Base-by-base conservation (phyloP, 2,113 vertebrate genomes). In the Toxotes jaculatrix region DNA sequence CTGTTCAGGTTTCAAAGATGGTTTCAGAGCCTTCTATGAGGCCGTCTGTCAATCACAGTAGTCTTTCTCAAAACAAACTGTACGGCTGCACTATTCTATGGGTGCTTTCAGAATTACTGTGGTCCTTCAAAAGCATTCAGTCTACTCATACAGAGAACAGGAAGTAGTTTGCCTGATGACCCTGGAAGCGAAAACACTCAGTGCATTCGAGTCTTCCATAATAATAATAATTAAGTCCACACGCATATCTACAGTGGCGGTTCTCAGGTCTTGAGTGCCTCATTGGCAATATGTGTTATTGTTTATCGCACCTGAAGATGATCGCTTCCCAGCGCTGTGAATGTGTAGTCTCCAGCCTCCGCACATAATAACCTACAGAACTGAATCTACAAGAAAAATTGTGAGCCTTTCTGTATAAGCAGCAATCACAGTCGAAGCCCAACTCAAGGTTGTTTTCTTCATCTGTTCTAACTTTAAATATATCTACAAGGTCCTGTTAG, bases 1-100 rank as follows among this genome's bases (percentile, higher is more conserved):
- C 83, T 85, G 85, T 84, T 93, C 77, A 21, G 71, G 74, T 84
- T 89, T 86, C 84, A 89, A 77, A 84, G 79, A 73, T 63, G 66
- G 85, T 56, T 66, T 76, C 59, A 13, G 45, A 9, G 47, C 53
- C 56, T 65, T 69, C 72, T 68, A 64, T 51, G 78, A 79, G 57
- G 27, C 21, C 3, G 59, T 64, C 91, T 86, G 91, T 91, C 90
- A 90, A 80, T 92, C 89, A 89, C 66, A 70, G n/a, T 0, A 19
- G 57, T 64, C 53, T 11, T 10, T 17, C 47, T 72, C 34, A 21
- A 69, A 88, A 78, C 45, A 83, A 79, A 45, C 43, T 4, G 2
- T 47, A 34, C 7, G 19, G 31, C 23, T 55, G 4, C 45, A 27
- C 12, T n/a, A 14, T 43, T 73, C 42, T 27, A 27, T 27, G 31